Conservation (phyloP, 1,140 invertebrate species). For the Microplitis mediator region DNA sequence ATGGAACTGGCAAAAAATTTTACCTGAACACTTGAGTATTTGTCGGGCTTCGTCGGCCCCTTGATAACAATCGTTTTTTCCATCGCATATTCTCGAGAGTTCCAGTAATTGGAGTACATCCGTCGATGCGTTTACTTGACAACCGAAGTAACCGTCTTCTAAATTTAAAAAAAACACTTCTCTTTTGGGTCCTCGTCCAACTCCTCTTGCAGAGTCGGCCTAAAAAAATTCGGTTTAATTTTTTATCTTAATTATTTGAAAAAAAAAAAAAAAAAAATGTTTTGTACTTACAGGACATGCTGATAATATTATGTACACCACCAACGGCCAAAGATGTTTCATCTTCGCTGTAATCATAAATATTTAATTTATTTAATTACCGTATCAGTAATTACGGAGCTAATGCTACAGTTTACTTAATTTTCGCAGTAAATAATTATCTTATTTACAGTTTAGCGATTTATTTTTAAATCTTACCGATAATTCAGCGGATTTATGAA, state of each 20-base stretch:
- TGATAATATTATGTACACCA: constrained; percentile 70
- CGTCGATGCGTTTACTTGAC: constrained; percentile 94
- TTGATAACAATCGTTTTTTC: constrained; percentile 84
- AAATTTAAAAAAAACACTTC: constrained; percentile 96
- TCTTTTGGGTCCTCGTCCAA: constrained; percentile 80
- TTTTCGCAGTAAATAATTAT: neutral
- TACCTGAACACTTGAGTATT: constrained; percentile 93
- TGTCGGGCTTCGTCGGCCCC: constrained; percentile 88
- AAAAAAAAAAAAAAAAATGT: neutral
- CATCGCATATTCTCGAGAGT: constrained; percentile 92
- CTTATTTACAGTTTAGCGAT: neutral
- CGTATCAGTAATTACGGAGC: neutral
- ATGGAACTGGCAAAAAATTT: constrained; percentile 52
- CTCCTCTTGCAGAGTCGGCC: constrained; percentile 75
- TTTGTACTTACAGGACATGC: constrained; percentile 66
- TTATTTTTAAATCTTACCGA: too few species aligned
- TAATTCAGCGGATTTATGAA: neutral
- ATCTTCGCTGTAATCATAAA: constrained; percentile 67
- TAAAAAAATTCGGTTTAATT: constrained; percentile 59
- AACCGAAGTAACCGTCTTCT: constrained; percentile 96
- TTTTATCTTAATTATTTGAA: constrained; percentile 10
- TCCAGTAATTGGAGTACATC: constrained; percentile 93
- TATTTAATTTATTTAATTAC: too few species aligned
- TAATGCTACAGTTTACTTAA: neutral
- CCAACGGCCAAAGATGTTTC: constrained; percentile 75